A percentile compares a stretch with the other conserved stretches of the same genome.
These are phyloP conservation scores for Dendrolimus kikuchii DNA, from an alignment of 1,140 invertebrate species.

Conservation along the genomic window DNA sequence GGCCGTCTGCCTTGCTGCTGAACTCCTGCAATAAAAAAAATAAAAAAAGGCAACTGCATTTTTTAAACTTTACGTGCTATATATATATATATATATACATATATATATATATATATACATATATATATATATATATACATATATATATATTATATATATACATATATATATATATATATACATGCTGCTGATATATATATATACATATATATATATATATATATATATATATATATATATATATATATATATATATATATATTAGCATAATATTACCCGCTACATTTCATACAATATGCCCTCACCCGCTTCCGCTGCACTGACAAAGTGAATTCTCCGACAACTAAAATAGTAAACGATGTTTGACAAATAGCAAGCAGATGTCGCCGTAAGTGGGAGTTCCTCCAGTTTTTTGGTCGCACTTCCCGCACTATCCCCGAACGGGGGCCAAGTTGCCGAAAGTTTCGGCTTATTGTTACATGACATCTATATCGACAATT, in stretches of 20 bases:
- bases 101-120: too few species aligned
- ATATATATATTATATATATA: too few species aligned
- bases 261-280: background rate
- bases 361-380: constrained; percentile 66
- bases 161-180: too few species aligned
- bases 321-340: constrained; percentile 33
- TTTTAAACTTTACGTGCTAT: too few species aligned
- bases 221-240: too few species aligned
- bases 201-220: too few species aligned
- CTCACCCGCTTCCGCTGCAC: constrained; percentile 14
- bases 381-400: constrained; percentile 41
- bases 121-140: too few species aligned
- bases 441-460: background rate
- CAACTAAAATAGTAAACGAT: constrained; percentile 63
- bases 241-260: too few species aligned
- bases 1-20: too few species aligned
- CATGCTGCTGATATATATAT: too few species aligned
- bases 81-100: too few species aligned
- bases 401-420: constrained; percentile 5
- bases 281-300: constrained; percentile 5
- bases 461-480: constrained; percentile 1
- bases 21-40: too few species aligned
- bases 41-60: background rate
- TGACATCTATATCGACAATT: constrained; percentile 4
- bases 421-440: background rate